phyloP scores from a whole-genome alignment of 2,113 vertebrate species.

The Ameiurus melas region DNA sequence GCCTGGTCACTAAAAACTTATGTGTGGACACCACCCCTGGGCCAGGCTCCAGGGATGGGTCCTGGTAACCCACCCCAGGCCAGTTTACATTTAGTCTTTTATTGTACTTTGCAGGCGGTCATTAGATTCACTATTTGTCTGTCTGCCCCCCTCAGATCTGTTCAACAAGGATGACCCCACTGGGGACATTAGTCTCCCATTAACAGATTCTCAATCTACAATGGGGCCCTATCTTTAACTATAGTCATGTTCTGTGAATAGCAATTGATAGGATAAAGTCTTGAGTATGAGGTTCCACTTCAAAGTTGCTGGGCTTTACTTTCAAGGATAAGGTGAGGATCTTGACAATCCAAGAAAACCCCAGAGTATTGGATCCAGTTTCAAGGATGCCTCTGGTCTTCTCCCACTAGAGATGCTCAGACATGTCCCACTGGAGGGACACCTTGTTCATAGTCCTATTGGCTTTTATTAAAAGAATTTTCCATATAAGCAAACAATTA shows the following conservation, averaged over 20 bases:
- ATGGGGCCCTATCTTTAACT: not conserved
- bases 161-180: not conserved
- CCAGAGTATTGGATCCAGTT: not conserved
- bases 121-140: not conserved
- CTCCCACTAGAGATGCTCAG: not conserved
- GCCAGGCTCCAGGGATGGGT: not conserved
- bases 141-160: not conserved
- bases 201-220: not conserved
- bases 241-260: not conserved
- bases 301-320: not conserved
- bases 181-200: not conserved
- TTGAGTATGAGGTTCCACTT: not conserved
- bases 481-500: not conserved
- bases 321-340: not conserved
- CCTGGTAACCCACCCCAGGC: not conserved
- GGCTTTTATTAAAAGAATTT: not conserved
- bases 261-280: not conserved
- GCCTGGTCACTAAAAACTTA: not conserved
- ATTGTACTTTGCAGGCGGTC: not conserved
- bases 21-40: not conserved
- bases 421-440: not conserved
- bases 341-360: not conserved
- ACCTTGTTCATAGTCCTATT: not conserved
- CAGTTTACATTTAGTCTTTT: not conserved
- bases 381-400: not conserved